Percentiles rank a stretch among this genome's conserved stretches.
Evolutionary conservation across 1,140 invertebrate species (phyloP).

Genomic region (Carposina sasakii): DNA sequence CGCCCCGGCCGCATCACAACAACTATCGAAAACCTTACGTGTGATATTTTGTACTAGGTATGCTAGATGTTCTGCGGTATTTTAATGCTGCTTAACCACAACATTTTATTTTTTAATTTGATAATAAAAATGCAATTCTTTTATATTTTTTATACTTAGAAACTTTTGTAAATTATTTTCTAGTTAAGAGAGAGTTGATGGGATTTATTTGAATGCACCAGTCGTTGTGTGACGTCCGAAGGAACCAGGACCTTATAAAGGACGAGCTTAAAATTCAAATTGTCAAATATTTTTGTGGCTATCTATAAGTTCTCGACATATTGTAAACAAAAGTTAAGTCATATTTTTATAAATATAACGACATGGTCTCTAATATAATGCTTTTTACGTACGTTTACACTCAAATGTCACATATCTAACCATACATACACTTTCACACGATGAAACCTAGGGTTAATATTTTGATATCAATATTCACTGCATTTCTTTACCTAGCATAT

Average conservation of each 20-base stretch:
- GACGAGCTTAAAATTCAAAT: slow-evolving; percentile 33
- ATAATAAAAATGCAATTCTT: slow-evolving; percentile 46
- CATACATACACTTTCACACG: slow-evolving; percentile 54
- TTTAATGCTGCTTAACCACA: slow-evolving; percentile 51
- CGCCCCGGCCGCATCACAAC: slow-evolving; percentile 27
- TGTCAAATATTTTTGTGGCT: slow-evolving; percentile 43
- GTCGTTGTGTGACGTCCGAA: slow-evolving; percentile 30
- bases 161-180: slow-evolving; percentile 66
- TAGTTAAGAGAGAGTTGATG: slow-evolving; percentile 47
- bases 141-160: slow-evolving; percentile 70
- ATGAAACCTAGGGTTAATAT: slow-evolving; percentile 62
- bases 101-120: slow-evolving; percentile 49
- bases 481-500: slow-evolving; percentile 55
- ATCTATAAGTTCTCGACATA: slow-evolving; percentile 27
- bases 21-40: slow-evolving; percentile 42
- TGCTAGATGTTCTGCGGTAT: slow-evolving; percentile 21
- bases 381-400: slow-evolving; percentile 60
- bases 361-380: slow-evolving; percentile 46
- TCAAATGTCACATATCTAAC: slow-evolving; percentile 69
- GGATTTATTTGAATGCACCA: slow-evolving; percentile 39
- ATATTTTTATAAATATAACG: slow-evolving; percentile 63
- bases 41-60: slow-evolving; percentile 60
- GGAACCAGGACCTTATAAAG: slow-evolving; percentile 10
- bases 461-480: slow-evolving; percentile 68
- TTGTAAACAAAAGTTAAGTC: slow-evolving; percentile 22